Evolutionary conservation across 2,113 vertebrate species (phyloP).

Genomic region (Myocastor coypus): DNA sequence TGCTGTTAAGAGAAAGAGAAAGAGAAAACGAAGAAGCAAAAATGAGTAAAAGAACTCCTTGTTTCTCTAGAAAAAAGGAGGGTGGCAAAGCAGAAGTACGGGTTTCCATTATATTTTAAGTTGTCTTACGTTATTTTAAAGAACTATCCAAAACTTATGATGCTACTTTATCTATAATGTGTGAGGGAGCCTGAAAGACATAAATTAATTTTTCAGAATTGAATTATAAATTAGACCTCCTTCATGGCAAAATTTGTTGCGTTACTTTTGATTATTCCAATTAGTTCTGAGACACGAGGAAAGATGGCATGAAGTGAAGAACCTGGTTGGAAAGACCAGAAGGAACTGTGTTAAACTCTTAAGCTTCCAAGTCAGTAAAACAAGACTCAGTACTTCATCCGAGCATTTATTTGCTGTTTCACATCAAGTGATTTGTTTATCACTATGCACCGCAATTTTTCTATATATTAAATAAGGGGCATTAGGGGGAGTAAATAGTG

Average conservation of each 20-base stretch:
- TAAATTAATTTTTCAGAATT: background rate
- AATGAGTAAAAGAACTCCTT: rapidly evolving
- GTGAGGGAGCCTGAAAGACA: background rate
- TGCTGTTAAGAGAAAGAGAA: background rate
- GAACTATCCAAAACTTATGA: background rate
- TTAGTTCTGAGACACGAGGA: background rate
- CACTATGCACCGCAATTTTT: background rate
- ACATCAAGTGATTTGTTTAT: background rate
- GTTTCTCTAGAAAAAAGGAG: background rate
- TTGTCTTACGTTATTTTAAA: background rate
- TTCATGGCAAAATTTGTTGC: background rate
- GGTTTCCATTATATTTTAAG: background rate
- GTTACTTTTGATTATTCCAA: background rate
- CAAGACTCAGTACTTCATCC: background rate
- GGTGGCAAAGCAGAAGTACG: background rate
- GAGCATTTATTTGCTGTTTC: background rate
- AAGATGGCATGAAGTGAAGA: background rate
- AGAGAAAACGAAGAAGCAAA: background rate
- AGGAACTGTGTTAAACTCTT: background rate
- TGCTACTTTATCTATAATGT: background rate
- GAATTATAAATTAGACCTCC: background rate
- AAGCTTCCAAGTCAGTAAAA: background rate
- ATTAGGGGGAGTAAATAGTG: background rate
- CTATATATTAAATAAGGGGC: background rate
- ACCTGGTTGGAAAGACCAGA: background rate